Base-by-base conservation (phyloP, 2,888 invertebrate genomes). In the Erebia ligea region DNA sequence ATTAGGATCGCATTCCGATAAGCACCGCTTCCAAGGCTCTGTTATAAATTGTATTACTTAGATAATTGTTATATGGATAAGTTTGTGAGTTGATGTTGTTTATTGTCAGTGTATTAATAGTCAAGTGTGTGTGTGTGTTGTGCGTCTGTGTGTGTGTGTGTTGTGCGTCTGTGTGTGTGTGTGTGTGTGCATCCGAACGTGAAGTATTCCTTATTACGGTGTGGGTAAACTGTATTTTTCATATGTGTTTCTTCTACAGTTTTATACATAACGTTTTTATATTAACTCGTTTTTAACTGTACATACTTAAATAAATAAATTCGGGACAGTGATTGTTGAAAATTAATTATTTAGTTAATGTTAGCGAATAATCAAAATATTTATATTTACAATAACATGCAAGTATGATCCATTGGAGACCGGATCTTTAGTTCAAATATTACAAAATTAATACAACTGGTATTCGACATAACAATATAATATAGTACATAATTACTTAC, bases 221-320 rank as follows among this genome's bases (percentile, higher is more conserved):
- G 65, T 45, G 3, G 11, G 45, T 13, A 45, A 67, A 68, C 64
- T 68, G 63, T 64, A 69, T 72, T 64, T 70, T 40, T 45, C 58
- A 66, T 50, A 67, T 59, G 17, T 6, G 19, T 62, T 62, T 48
- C 45, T 62, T 62, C 13, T 48, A 62, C 42, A 48, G 17, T 62
- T 62, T 62, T 62, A 62, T 45, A 21, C 15, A 40, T 42, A 6
- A 19, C 21, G 17, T 19, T 45, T 62, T 62, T 48, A 8, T 48
- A 21, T 10, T 17, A 2, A 42, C 11, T 40, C 5, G 17, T 6
- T 61, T 61, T 61, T 61, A 61, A 61, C 9, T 42, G 59, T 45
- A 61, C 58, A 58, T 45, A 61, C 17, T 19, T 62, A 25, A 70
- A 75, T 72, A 75, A 78, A 71, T 72, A 69, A 73, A 17, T 11